A percentile compares a stretch with the other conserved stretches of the same genome.
Conservation (phyloP, 2,888 invertebrate species). For the Amphipyra berbera region DNA sequence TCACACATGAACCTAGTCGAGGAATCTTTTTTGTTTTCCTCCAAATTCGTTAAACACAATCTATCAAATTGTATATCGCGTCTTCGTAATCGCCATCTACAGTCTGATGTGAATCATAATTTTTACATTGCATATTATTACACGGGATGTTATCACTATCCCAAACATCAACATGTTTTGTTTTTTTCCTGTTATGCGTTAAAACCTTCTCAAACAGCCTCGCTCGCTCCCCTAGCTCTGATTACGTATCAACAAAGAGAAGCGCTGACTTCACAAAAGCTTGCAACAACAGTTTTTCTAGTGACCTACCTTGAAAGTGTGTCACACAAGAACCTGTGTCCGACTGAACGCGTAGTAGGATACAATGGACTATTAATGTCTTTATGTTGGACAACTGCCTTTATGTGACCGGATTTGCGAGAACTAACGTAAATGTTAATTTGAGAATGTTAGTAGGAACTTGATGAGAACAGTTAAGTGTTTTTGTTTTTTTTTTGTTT, state of each 20-base stretch:
- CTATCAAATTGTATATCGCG: too few relatives aligned
- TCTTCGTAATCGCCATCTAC: too few relatives aligned
- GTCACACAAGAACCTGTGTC: constrained; percentile 39
- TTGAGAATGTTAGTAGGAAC: not conserved
- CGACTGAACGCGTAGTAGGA: constrained; percentile 19
- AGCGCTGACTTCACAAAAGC: constrained; percentile 48
- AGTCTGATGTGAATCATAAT: too few relatives aligned
- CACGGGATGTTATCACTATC: too few relatives aligned
- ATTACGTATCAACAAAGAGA: constrained; percentile 45
- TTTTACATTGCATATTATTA: too few relatives aligned
- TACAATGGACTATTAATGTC: constrained; percentile 40
- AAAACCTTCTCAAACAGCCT: constrained; percentile 24
- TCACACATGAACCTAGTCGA: too few relatives aligned
- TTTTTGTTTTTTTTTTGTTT: not conserved
- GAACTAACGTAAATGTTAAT: not conserved
- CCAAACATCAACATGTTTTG: not conserved
- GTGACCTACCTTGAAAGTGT: constrained; percentile 52
- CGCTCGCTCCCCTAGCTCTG: constrained; percentile 22
- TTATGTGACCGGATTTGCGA: not conserved
- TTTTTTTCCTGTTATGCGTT: constrained; percentile 1
- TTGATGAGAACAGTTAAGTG: not conserved
- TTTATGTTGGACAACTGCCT: constrained; percentile 25
- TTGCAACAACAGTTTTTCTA: constrained; percentile 49
- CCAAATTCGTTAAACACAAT: too few relatives aligned
- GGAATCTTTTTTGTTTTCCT: too few relatives aligned